phyloP scores from a whole-genome alignment of 2,113 vertebrate genomes.

The Cyanoliseus patagonus region DNA sequence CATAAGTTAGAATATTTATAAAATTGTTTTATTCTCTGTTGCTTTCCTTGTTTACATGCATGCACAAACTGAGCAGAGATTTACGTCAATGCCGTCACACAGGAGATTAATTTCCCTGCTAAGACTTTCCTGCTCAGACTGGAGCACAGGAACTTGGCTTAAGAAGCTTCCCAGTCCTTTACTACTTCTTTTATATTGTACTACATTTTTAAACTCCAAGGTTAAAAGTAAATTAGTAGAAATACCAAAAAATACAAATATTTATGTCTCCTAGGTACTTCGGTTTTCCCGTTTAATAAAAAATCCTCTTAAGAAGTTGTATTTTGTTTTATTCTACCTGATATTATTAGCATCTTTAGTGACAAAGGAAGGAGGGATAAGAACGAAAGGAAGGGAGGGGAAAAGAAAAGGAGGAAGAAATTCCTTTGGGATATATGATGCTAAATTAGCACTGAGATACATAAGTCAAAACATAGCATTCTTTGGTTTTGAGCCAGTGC shows the following conservation, averaged over 20 bases:
- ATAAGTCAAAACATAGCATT: constrained; percentile 73
- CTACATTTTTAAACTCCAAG: neutral
- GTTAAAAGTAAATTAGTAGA: neutral
- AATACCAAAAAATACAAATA: neutral
- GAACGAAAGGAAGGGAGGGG: neutral
- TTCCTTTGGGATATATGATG: constrained; percentile 56
- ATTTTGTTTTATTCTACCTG: neutral
- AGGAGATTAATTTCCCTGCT: constrained; percentile 40
- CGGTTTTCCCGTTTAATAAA: neutral
- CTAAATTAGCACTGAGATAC: constrained; percentile 67
- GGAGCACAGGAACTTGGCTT: constrained; percentile 3
- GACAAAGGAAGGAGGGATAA: neutral
- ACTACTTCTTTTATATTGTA: neutral
- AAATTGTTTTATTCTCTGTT: constrained; percentile 10
- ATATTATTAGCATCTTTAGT: neutral
- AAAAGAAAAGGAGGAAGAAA: constrained; percentile 36
- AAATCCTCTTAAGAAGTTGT: neutral
- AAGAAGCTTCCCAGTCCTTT: neutral
- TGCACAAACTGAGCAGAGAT: neutral
- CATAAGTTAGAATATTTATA: neutral
- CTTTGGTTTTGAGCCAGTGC: constrained; percentile 65
- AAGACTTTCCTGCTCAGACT: constrained; percentile 6
- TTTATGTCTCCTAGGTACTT: neutral
- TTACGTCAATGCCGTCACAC: neutral
- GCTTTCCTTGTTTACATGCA: constrained; percentile 29